These are phyloP conservation scores for Bicyclus anynana DNA, from an alignment of 1,140 invertebrate genomes.

Conservation along the genomic window DNA sequence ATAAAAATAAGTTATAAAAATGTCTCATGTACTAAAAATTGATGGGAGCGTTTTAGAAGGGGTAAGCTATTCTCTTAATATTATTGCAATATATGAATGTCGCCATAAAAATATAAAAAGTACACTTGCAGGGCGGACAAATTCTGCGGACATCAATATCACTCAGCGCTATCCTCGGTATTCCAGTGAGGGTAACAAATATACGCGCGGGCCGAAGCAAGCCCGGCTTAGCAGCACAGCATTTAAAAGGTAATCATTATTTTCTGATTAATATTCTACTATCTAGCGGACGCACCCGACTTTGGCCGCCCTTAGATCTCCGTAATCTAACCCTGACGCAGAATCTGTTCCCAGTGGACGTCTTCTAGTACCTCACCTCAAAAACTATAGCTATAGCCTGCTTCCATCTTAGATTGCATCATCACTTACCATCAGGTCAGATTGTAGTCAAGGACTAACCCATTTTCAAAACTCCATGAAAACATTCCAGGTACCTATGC, in stretches of 20 bases:
- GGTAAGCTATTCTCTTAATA: slow-evolving; percentile 50
- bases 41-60: slow-evolving; percentile 83
- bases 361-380: no score
- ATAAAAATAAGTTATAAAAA: slow-evolving; percentile 14
- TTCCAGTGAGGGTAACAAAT: slow-evolving; percentile 86
- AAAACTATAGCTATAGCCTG: no score
- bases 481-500: no score
- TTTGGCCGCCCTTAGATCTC: no score
- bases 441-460: neutral
- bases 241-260: slow-evolving; percentile 83
- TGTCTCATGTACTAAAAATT: slow-evolving; percentile 72
- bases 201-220: slow-evolving; percentile 88
- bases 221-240: slow-evolving; percentile 91
- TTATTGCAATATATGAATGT: neutral
- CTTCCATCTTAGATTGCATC: no score
- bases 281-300: no score
- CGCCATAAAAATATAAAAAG: no score
- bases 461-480: no score
- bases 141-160: slow-evolving; percentile 88
- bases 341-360: no score
- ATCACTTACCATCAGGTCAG: neutral
- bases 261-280: no score
- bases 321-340: no score
- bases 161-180: slow-evolving; percentile 85
- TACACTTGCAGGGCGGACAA: slow-evolving; percentile 87